Evolutionary conservation across 2,888 invertebrate genomes (phyloP).

Genomic region (Hypselothyrea guttata): DNA sequence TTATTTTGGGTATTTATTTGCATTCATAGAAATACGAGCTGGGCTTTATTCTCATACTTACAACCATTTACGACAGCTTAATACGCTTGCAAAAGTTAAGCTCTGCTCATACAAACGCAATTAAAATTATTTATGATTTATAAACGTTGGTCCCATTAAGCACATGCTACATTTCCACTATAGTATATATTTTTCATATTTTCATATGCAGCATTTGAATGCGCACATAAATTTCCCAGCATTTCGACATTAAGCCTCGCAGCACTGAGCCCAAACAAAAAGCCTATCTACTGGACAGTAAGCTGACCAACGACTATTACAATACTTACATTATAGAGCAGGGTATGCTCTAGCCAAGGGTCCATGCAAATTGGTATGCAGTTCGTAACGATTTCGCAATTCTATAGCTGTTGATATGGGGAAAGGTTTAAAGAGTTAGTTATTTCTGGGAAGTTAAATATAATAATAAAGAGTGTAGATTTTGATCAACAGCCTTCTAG

Average conservation of each 20-base stretch:
- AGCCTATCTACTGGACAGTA: conserved; percentile 27
- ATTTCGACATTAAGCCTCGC: conserved; percentile 29
- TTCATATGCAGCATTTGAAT: conserved; percentile 33
- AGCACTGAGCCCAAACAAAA: conserved; percentile 1
- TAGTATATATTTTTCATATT: conserved; percentile 33
- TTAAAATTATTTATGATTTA: conserved; percentile 57
- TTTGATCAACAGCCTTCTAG: no score
- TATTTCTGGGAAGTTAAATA: no score
- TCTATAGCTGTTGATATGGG: no score
- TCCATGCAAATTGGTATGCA: no score
- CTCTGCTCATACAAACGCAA: conserved; percentile 39
- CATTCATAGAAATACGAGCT: no score
- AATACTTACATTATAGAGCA: conserved; percentile 28
- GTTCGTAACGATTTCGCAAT: no score
- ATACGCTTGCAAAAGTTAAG: conserved; percentile 55
- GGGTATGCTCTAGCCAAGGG: neutral
- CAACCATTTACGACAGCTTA: conserved; percentile 31
- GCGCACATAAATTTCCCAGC: conserved; percentile 35
- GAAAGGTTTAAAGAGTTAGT: no score
- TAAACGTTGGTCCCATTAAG: conserved; percentile 24
- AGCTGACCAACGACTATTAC: conserved; percentile 43
- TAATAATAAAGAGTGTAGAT: no score
- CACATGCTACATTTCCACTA: conserved; percentile 13
- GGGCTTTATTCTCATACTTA: neutral
- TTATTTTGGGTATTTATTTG: no score